Conservation (phyloP, 2,888 invertebrate genomes). For the Netelia virgata region DNA sequence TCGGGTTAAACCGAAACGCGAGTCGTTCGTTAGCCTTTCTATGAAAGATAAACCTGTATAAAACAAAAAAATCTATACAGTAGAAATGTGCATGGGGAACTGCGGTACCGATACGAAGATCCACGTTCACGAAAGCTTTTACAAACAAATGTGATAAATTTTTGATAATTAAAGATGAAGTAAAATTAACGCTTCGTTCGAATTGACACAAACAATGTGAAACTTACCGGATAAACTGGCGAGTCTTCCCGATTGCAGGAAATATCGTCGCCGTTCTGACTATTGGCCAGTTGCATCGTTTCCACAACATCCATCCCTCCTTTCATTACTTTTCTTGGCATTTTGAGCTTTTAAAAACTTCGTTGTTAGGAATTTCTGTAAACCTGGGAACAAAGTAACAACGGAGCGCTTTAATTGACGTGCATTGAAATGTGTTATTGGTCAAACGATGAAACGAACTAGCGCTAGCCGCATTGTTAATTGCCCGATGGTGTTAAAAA, state of each 20-base stretch:
- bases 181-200: background rate
- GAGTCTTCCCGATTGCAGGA: conserved; percentile 73
- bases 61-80: too few relatives aligned
- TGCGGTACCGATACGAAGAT: too few relatives aligned
- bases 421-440: background rate
- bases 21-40: too few relatives aligned
- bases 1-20: too few relatives aligned
- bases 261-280: conserved; percentile 76
- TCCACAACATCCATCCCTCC: conserved; percentile 74
- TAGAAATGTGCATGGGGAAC: too few relatives aligned
- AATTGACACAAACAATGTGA: background rate
- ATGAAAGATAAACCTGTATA: too few relatives aligned
- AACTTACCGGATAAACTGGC: conserved; percentile 77
- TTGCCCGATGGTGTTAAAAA: background rate
- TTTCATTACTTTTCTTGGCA: conserved; percentile 80
- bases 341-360: conserved; percentile 68
- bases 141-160: too few relatives aligned
- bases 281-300: conserved; percentile 61
- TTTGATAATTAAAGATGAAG: too few relatives aligned
- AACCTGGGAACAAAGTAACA: conserved; percentile 50
- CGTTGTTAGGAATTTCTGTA: conserved; percentile 41
- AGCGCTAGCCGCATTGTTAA: too few relatives aligned
- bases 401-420: background rate
- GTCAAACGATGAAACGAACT: background rate
- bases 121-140: too few relatives aligned